Evolutionary conservation across 2,113 vertebrate species (phyloP), one percentile per base, ranked within the genome.

Genomic region (Rhadina sibilatrix): DNA sequence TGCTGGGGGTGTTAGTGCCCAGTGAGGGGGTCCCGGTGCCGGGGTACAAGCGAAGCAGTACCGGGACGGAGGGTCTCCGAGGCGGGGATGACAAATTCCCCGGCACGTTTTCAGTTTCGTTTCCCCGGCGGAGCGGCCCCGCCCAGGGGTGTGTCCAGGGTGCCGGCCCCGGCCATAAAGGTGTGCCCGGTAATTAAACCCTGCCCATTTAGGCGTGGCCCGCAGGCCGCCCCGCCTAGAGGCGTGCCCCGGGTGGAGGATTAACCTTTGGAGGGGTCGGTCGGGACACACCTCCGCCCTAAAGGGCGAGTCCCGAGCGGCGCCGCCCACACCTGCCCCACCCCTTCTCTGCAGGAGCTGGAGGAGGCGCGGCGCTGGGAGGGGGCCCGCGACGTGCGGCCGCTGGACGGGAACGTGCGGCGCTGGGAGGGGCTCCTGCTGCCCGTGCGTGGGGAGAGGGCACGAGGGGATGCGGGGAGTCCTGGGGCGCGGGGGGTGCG

Each of bases 401-500:
- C 22, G 61, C 95, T 80, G 57, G 33, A 74, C 52, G 60, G 8
- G 20, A 80, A 95, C 5, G 69, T 97, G 61, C 80, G 96, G n/a
- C 87, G 91, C 31, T 98, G 98, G 98, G 44, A 19, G 0, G 69
- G 47, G 0, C 89, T 98, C 14, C 93, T 98, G 24, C 82, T 98
- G 77, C 97, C 97, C 1, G 98, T 98, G 92, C 86, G 97, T n/a
- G 74, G 38, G 46, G 54, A 30, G 11, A 16, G 83, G 53, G 9
- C 35, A 12, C 38, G 9, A 56, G 27, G 22, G 14, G 13, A 8
- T 28, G 30, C 25, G 46, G 33, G 16, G 46, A 12, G 31, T 31
- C 22, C n/a, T 31, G 57, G 33, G 33, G 37, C 44, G 46, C 14
- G 8, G 23, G 20, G 35, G 5, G n/a, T n/a, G n/a, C n/a, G n/a